Evolutionary conservation across 1,140 invertebrate species (phyloP).

Genomic region (Papilio polytes): DNA sequence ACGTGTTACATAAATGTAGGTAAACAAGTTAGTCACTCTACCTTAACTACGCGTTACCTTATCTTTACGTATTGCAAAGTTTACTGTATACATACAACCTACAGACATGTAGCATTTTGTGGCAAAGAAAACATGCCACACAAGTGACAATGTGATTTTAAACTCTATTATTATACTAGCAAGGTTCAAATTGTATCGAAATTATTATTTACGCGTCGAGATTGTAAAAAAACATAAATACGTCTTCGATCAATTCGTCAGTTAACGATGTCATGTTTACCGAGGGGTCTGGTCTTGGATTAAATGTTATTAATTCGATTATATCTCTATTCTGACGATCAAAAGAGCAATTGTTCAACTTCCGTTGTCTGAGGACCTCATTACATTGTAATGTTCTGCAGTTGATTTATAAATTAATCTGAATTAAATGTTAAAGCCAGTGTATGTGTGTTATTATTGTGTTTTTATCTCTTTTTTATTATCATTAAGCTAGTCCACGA

Average conservation of each 20-base stretch:
- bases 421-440: neutral
- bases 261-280: constrained; percentile 33
- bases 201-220: neutral
- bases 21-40: neutral
- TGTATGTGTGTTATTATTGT: too few relatives aligned
- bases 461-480: too few relatives aligned
- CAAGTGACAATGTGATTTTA: neutral
- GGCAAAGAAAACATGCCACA: neutral
- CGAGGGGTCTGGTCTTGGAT: constrained; percentile 29
- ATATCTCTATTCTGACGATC: constrained; percentile 50
- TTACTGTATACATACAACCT: neutral
- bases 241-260: constrained; percentile 22
- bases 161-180: neutral
- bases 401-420: neutral
- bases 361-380: constrained; percentile 60
- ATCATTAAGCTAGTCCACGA: too few relatives aligned
- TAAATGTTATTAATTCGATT: constrained; percentile 57
- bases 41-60: neutral
- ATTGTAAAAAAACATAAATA: constrained; percentile 18
- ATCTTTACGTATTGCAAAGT: constrained; percentile 15
- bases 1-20: neutral
- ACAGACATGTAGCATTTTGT: neutral
- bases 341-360: constrained; percentile 70
- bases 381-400: constrained; percentile 37
- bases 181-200: neutral